A percentile compares a stretch with the other conserved stretches of the same genome.
Conservation (phyloP, 1,140 invertebrate species). For the Calliphora vicina region DNA sequence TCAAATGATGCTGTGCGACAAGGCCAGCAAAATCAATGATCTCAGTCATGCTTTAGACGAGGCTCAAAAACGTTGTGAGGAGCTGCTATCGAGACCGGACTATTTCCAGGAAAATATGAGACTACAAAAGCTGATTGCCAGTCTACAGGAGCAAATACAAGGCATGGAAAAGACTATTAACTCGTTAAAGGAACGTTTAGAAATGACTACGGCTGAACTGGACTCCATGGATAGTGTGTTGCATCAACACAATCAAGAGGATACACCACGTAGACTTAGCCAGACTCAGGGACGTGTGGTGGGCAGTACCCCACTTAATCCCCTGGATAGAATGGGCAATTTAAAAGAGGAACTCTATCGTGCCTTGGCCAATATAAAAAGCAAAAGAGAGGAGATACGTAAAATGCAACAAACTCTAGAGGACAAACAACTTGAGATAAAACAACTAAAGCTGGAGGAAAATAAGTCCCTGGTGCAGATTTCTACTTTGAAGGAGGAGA, state of each 20-base stretch:
- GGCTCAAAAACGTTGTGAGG: conserved; percentile 60
- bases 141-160: conserved; percentile 49
- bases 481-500: conserved; percentile 53
- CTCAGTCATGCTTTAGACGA: conserved; percentile 65
- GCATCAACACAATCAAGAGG: conserved; percentile 53
- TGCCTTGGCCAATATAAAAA: conserved; percentile 50
- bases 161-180: conserved; percentile 53
- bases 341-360: conserved; percentile 57
- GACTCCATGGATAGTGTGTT: conserved; percentile 58
- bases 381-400: conserved; percentile 57
- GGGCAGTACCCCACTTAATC: conserved; percentile 55
- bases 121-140: conserved; percentile 48
- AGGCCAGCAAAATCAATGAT: conserved; percentile 66
- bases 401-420: conserved; percentile 50
- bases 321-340: conserved; percentile 49
- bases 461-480: conserved; percentile 54
- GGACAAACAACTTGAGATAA: conserved; percentile 51
- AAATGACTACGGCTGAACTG: conserved; percentile 52
- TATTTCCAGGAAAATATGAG: conserved; percentile 45
- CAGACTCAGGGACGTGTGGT: conserved; percentile 42
- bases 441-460: conserved; percentile 48
- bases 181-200: conserved; percentile 47
- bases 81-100: conserved; percentile 42
- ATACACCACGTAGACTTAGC: conserved; percentile 45
- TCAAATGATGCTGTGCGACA: conserved; percentile 66